phyloP scores from a whole-genome alignment of 2,113 vertebrate genomes.

The Apaloderma vittatum region DNA sequence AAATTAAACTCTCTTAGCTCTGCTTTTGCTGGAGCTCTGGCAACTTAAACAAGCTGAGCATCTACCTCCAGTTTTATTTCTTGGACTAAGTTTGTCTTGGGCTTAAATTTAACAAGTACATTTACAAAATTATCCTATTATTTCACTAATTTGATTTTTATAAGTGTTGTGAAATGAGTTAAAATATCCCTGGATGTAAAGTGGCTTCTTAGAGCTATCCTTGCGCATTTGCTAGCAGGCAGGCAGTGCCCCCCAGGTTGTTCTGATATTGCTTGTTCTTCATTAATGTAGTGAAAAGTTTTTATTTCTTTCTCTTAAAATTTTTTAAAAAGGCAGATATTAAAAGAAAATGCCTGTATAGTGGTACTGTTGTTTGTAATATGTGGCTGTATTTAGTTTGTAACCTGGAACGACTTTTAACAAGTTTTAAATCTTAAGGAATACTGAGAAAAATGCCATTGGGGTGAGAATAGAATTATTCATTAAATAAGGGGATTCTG shows the following conservation, averaged over 20 bases:
- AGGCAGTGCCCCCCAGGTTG: background rate
- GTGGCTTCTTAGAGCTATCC: background rate
- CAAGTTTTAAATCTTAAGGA: background rate
- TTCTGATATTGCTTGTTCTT: background rate
- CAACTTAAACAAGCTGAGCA: background rate
- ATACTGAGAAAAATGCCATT: background rate
- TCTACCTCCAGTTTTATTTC: background rate
- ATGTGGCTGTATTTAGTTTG: background rate
- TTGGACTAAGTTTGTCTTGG: background rate
- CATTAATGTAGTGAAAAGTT: background rate
- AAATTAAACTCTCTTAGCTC: background rate
- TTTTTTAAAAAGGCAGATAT: background rate
- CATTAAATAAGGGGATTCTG: background rate
- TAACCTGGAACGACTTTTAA: background rate
- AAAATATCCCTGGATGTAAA: background rate
- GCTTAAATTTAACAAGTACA: conserved; percentile 45
- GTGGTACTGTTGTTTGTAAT: background rate
- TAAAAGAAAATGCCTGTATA: background rate
- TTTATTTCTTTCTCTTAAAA: background rate
- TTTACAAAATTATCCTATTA: background rate
- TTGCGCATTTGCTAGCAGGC: conserved; percentile 7
- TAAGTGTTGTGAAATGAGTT: conserved; percentile 14
- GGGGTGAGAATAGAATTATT: background rate
- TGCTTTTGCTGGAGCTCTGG: background rate
- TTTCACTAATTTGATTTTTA: conserved; percentile 9